Evolutionary conservation across 2,113 vertebrate genomes (phyloP), one percentile per base, ranked within the genome.

Genomic region (Perccottus glenii): DNA sequence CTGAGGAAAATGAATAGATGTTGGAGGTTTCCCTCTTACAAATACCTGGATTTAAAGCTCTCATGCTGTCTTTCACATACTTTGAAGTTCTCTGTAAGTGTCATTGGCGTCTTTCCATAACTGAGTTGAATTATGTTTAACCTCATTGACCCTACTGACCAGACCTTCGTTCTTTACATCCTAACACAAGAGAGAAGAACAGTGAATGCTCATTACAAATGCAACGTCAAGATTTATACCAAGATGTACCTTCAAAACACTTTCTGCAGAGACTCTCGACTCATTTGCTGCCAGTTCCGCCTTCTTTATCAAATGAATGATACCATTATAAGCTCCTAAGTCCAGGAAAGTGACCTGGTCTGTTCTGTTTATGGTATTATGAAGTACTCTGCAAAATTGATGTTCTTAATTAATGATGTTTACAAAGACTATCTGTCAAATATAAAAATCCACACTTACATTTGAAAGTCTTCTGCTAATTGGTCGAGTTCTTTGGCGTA

Each of bases 271-370:
- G 5, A 49, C 85, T 61, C 68, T 66, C 68, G 93, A 93, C 67
- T 89, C 89, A 69, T 87, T 90, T 16, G 95, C 94, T 0, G 92
- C 93, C 5, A 85, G 88, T 64, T 95, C 94, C 0, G 92, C 94
- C 0, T 89, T 90, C 66, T 91, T 89, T 60, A 94, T 85, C 49
- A 89, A 87, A 0, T 79, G 85, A 19, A 92, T 89, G 42, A 95
- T 93, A 47, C 73, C 87, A 57, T 90, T 90, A 7, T 93, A 90
- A 51, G 86, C 88, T 1, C 80, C 91, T 46, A 81, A 84, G 6
- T 83, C 88, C 32, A 91, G 90, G 38, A 93, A 85, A 56, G 88
- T 82, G 19, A 88, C 87, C 11, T 90, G 88, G 68, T 91, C 52
- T 43, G 92, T 88, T 0, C 86, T 85, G 15, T 85, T 91, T 44